Evolutionary conservation across 2,113 vertebrate species (phyloP), one percentile per base, ranked within the genome.

Genomic region (Leucoraja erinaceus): DNA sequence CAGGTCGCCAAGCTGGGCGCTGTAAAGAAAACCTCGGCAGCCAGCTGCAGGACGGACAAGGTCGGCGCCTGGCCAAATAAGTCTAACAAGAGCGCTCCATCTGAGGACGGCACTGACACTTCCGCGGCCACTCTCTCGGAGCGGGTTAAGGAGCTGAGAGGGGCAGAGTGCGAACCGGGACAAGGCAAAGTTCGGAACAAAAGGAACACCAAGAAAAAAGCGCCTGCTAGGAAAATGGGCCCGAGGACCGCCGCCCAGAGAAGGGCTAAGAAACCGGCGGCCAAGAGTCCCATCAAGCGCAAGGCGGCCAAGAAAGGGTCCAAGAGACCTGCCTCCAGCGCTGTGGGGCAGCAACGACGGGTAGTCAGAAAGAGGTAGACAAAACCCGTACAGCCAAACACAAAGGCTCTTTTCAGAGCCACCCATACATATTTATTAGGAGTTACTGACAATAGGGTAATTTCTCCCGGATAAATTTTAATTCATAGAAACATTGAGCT

Each of bases 1-100:
- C 79, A 83, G 79, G 79, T 22, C 0, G 79, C 79, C 79, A 83
- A 83, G 47, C 79, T 83, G 47, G 33, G 79, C 79, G 47, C 79
- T 18, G 2, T 83, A 47, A 83, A 83, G 79, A 83, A 83, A 4
- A 83, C 47, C 47, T 83, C 79, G 47, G 79, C 79, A 22, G 20
- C 79, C 7, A 38, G 20, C 8, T 47, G 3, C 38, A 47, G 38
- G 38, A 47, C 38, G 1, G 38, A 47, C 38, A 47, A 47, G 38
- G 38, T 0, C 38, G 38, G 38, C 38, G 38, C 38, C 38, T 47
- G 38, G 38, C 38, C 56, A 83, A 38, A 47, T 16, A 16, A 18
- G 78, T 38, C 78, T 47, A 81, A 81, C 33, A 83, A 56, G 79
- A 47, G 79, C 18, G 16, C 78, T 1, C 33, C 79, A 47, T 18